phyloP scores from a whole-genome alignment of 2,113 vertebrate genomes.

The Forbesichthys agassizii region DNA sequence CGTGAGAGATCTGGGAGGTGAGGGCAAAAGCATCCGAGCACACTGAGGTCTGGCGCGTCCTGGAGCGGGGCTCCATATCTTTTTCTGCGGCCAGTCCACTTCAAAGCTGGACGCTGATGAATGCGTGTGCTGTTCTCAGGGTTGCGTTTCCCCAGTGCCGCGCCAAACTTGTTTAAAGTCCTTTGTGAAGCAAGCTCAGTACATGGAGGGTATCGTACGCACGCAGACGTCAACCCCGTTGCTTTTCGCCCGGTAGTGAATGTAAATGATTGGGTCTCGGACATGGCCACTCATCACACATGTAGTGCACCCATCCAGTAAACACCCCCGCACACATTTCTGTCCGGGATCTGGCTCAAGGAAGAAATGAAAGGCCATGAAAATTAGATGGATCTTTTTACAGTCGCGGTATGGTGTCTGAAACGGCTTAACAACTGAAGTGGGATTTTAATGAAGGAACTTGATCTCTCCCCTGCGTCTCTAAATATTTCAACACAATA shows the following conservation, averaged over 20 bases:
- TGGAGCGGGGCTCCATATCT: background rate
- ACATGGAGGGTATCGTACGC: background rate
- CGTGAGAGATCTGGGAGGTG: background rate
- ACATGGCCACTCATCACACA: background rate
- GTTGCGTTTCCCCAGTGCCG: constrained; percentile 1
- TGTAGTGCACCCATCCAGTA: background rate
- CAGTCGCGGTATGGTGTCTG: background rate
- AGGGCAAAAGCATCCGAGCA: constrained; percentile 8
- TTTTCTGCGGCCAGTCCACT: background rate
- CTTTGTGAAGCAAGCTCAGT: background rate
- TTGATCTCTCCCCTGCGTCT: constrained; percentile 22
- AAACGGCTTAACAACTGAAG: background rate
- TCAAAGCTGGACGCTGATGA: constrained; percentile 10
- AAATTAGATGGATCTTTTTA: background rate
- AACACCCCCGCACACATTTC: background rate
- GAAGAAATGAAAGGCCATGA: background rate
- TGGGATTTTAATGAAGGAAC: background rate
- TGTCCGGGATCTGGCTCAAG: background rate
- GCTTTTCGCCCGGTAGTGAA: background rate
- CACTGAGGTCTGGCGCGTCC: background rate
- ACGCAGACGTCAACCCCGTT: background rate
- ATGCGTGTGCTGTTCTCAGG: constrained; percentile 1
- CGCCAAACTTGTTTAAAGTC: background rate
- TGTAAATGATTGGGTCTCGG: background rate
- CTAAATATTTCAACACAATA: constrained; percentile 37